phyloP scores from a whole-genome alignment of 2,113 vertebrate species.

The Protomyctophum bolini region DNA sequence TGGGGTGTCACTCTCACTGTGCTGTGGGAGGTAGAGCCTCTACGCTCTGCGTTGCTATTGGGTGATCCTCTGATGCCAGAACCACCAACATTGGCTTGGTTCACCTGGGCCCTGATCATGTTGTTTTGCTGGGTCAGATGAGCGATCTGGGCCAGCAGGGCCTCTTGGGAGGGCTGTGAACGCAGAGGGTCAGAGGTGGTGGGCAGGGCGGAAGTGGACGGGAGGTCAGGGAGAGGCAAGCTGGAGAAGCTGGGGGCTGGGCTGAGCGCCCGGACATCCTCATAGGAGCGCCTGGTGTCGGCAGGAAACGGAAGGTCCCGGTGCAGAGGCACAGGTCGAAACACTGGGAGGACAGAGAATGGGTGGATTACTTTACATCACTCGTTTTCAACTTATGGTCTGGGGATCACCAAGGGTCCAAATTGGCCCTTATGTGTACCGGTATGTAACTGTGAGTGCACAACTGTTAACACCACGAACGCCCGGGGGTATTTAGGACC shows the following conservation, averaged over 20 bases:
- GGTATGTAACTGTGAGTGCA: too few species aligned
- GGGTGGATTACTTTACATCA: background rate
- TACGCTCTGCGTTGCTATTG: conserved; percentile 4
- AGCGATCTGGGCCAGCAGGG: conserved; percentile 78
- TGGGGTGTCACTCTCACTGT: conserved; percentile 36
- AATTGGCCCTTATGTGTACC: too few species aligned
- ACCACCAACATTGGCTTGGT: conserved; percentile 46
- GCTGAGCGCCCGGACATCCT: conserved; percentile 47
- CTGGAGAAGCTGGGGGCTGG: conserved; percentile 60
- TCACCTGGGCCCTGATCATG: conserved; percentile 80
- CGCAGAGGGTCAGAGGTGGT: conserved; percentile 49
- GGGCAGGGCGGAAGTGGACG: conserved; percentile 40
- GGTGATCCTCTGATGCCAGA: conserved; percentile 4
- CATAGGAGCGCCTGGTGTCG: conserved; percentile 31
- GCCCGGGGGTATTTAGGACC: too few species aligned
- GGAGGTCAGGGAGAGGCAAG: conserved; percentile 49
- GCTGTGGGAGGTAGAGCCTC: conserved; percentile 10
- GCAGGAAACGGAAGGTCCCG: conserved; percentile 8
- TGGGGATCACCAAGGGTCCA: background rate
- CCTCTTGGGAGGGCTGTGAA: conserved; percentile 61
- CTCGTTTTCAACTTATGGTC: too few species aligned
- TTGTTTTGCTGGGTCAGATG: conserved; percentile 85
- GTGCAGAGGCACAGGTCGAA: background rate
- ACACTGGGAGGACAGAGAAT: conserved; percentile 16
- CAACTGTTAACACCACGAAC: too few species aligned